A percentile compares a stretch with the other conserved stretches of the same genome.
Conservation (phyloP, 2,797 vertebrate species). For the Melanotaenia nigrans region DNA sequence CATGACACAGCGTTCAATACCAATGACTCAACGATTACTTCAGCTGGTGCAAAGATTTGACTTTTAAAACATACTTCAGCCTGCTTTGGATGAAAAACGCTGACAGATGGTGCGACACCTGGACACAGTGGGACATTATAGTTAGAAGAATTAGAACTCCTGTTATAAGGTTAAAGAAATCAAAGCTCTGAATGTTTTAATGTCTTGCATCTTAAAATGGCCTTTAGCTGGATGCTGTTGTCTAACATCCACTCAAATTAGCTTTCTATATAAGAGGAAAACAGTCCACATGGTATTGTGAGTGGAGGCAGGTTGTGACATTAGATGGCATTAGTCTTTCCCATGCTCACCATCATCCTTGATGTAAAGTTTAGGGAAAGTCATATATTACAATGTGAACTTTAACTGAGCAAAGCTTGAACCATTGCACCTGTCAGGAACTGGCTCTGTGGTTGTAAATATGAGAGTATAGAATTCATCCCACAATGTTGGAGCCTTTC, state of each 20-base stretch:
- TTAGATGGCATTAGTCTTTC: conserved; percentile 21
- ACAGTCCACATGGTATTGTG: not conserved
- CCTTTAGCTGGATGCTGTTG: conserved; percentile 1
- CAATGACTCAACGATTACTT: conserved; percentile 47
- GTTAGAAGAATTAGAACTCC: conserved; percentile 2
- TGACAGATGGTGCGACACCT: conserved; percentile 31
- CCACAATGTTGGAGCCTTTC: conserved; percentile 46
- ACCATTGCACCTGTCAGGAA: conserved; percentile 42
- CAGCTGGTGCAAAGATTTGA: conserved; percentile 10
- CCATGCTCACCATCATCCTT: conserved; percentile 4
- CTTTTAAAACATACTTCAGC: not conserved
- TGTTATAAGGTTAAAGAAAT: conserved; percentile 15
- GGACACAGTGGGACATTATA: conserved; percentile 19
- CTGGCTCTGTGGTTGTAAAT: conserved; percentile 56
- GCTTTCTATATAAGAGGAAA: conserved; percentile 10
- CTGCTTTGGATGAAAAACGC: conserved; percentile 22
- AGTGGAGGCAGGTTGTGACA: not conserved
- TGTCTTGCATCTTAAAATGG: conserved; percentile 8
- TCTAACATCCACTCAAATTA: conserved; percentile 12
- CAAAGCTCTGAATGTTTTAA: conserved; percentile 16
- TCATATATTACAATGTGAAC: conserved; percentile 31
- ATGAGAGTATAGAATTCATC: conserved; percentile 49
- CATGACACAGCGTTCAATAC: conserved; percentile 36
- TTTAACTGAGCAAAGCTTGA: conserved; percentile 43
- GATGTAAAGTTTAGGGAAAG: conserved; percentile 40